Evolutionary conservation across 2,113 vertebrate genomes (phyloP).

Genomic region (Pseudorhombus dupliciocellatus): DNA sequence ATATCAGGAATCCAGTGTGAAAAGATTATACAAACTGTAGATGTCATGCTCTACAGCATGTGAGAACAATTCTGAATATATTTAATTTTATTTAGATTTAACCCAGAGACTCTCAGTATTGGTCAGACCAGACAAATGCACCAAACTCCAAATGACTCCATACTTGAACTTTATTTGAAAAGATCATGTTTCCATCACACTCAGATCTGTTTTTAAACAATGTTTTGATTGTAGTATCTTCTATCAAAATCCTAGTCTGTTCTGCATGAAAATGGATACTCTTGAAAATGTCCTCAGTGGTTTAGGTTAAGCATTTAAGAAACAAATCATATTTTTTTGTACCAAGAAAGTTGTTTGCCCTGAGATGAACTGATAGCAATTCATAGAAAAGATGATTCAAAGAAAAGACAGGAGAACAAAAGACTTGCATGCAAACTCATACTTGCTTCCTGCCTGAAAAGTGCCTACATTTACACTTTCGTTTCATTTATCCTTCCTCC

Average conservation of each 20-base stretch:
- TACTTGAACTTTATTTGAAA: background rate
- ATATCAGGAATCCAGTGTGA: background rate
- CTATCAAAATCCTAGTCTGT: too few relatives aligned
- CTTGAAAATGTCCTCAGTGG: too few relatives aligned
- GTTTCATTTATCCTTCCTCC: background rate
- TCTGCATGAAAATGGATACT: too few relatives aligned
- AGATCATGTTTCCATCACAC: background rate
- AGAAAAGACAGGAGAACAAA: background rate
- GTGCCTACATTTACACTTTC: constrained; percentile 37
- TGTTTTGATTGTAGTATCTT: background rate
- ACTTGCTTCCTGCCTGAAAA: constrained; percentile 60
- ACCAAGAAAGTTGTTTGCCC: background rate
- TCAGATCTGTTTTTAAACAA: background rate
- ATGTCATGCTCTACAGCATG: background rate
- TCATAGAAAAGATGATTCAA: constrained; percentile 20
- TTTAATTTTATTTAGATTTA: background rate
- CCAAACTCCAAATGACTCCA: too few relatives aligned
- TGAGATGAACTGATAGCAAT: constrained; percentile 12
- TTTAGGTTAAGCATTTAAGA: too few relatives aligned
- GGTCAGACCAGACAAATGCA: background rate
- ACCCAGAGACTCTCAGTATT: background rate
- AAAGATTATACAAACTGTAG: background rate
- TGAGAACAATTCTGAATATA: background rate
- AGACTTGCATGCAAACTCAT: constrained; percentile 53
- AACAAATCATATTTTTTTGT: background rate